Evolutionary conservation across 2,113 vertebrate genomes (phyloP).

Genomic region (Hippocampus abdominalis): DNA sequence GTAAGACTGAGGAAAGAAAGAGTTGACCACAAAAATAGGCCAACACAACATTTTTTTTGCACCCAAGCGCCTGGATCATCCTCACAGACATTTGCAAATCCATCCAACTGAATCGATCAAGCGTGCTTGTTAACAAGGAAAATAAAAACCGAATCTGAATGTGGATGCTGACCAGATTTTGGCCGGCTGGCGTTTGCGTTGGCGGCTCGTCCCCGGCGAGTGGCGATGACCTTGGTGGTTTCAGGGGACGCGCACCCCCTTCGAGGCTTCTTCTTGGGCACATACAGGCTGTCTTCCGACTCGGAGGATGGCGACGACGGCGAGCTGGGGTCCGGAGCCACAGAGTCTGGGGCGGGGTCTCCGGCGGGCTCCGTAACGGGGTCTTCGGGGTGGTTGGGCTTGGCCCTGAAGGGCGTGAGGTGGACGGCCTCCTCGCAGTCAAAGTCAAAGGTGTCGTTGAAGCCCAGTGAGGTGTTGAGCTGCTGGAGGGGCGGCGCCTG

Average conservation of each 20-base stretch:
- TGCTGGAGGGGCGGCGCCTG: constrained; percentile 16
- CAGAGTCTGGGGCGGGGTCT: not conserved
- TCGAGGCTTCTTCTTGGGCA: constrained; percentile 51
- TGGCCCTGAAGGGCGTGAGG: constrained; percentile 55
- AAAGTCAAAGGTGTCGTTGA: constrained; percentile 67
- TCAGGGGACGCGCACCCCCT: constrained; percentile 12
- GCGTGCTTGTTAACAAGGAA: not conserved
- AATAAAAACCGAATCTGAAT: not conserved
- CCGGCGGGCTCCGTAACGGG: not conserved
- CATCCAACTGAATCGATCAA: no score
- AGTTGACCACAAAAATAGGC: no score
- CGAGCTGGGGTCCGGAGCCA: not conserved
- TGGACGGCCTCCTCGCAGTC: constrained; percentile 59
- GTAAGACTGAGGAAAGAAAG: no score
- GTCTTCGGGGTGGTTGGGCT: constrained; percentile 23
- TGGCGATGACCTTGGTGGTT: constrained; percentile 24
- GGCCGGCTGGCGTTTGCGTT: constrained; percentile 20
- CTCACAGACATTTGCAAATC: no score
- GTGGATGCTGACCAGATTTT: constrained; percentile 31
- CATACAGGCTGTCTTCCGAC: constrained; percentile 60
- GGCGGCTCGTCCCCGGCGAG: constrained; percentile 41
- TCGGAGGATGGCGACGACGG: constrained; percentile 37
- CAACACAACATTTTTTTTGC: no score
- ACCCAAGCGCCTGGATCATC: no score
- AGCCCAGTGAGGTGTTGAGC: constrained; percentile 59